Evolutionary conservation across 2,113 vertebrate species (phyloP).

Genomic region (Mungos mungo): DNA sequence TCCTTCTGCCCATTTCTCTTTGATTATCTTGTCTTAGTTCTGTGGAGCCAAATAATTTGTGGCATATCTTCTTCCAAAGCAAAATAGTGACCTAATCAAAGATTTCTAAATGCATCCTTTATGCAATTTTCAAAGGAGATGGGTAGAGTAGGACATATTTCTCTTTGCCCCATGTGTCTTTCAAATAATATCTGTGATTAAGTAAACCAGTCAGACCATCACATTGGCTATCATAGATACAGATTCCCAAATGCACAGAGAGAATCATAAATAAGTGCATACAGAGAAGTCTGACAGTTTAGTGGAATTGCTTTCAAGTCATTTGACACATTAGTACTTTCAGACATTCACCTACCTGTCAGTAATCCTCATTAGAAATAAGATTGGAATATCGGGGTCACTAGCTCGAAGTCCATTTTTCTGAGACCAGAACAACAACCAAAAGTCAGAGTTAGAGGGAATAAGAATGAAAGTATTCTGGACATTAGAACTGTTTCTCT

Average conservation of each 20-base stretch:
- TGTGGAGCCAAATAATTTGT: slow-evolving; percentile 28
- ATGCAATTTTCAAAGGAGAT: slow-evolving; percentile 36
- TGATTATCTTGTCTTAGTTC: not conserved
- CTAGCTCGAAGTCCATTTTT: not conserved
- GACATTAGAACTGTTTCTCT: slow-evolving; percentile 20
- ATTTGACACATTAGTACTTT: slow-evolving; percentile 56
- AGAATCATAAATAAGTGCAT: slow-evolving; percentile 27
- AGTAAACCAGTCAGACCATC: not conserved
- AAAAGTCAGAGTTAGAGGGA: not conserved
- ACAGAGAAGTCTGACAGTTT: slow-evolving; percentile 36
- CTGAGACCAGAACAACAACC: slow-evolving; percentile 43
- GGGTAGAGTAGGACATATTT: not conserved
- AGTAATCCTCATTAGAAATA: slow-evolving; percentile 56
- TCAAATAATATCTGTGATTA: not conserved
- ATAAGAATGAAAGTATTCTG: slow-evolving; percentile 18
- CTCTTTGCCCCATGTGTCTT: slow-evolving; percentile 28
- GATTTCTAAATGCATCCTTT: slow-evolving; percentile 23
- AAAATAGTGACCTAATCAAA: not conserved
- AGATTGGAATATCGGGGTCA: slow-evolving; percentile 39
- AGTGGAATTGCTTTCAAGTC: slow-evolving; percentile 59
- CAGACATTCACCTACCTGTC: slow-evolving; percentile 34
- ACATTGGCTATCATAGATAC: not conserved
- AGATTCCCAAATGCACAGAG: not conserved
- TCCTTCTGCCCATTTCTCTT: not conserved
- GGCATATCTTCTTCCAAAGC: not conserved